Conservation (phyloP, 2,113 vertebrate genomes). For the Syngnathus scovelli region DNA sequence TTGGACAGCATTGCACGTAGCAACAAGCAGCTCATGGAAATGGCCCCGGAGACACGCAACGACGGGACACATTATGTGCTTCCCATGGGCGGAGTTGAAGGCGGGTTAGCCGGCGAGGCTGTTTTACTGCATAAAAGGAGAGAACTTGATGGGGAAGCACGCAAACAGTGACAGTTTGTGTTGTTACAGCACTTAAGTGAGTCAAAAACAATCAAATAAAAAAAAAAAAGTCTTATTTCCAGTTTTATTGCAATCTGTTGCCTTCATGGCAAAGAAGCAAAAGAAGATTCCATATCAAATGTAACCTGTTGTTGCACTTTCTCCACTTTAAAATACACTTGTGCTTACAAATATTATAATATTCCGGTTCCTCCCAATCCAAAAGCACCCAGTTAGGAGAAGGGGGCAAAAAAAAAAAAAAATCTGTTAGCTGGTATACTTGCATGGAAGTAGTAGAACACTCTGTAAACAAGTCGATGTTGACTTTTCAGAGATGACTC, state of each 20-base stretch:
- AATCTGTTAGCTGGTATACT: not conserved
- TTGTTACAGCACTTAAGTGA: too few species aligned
- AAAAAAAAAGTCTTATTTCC: constrained; percentile 39
- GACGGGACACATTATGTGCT: constrained; percentile 77
- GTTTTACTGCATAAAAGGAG: constrained; percentile 70
- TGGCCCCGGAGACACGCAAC: constrained; percentile 70
- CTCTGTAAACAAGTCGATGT: constrained; percentile 57
- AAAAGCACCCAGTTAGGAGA: constrained; percentile 35
- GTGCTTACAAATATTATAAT: constrained; percentile 13
- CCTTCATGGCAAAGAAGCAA: constrained; percentile 46
- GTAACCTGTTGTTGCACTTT: not conserved
- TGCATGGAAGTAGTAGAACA: constrained; percentile 29
- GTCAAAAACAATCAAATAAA: too few species aligned
- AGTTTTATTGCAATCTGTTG: constrained; percentile 69
- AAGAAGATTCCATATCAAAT: constrained; percentile 21
- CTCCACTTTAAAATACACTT: constrained; percentile 28
- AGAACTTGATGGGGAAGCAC: not conserved
- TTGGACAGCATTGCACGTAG: constrained; percentile 69
- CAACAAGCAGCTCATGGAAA: constrained; percentile 78
- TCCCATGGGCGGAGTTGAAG: constrained; percentile 73
- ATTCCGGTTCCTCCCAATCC: constrained; percentile 39
- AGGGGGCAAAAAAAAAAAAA: not conserved
- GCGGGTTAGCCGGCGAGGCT: constrained; percentile 77
- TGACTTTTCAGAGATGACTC: constrained; percentile 22
- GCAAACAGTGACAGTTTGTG: too few species aligned